phyloP scores from a whole-genome alignment of 2,888 invertebrate genomes.

The Cantharis rufa region DNA sequence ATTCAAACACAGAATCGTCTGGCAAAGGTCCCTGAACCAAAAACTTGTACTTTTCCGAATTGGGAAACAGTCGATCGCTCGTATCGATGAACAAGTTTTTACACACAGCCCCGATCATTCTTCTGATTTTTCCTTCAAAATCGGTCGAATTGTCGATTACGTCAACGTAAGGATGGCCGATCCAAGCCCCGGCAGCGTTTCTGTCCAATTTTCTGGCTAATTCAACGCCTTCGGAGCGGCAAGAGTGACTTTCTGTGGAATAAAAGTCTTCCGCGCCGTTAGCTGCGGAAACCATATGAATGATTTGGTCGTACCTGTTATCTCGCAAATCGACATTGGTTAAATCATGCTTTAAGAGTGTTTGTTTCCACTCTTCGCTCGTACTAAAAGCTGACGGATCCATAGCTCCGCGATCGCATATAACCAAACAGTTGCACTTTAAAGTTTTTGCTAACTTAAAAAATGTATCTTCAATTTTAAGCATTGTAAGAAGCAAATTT shows the following conservation, averaged over 20 bases:
- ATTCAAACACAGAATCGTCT: conserved; percentile 72
- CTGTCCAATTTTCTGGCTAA: conserved; percentile 87
- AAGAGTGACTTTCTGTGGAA: conserved; percentile 92
- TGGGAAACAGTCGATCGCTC: conserved; percentile 87
- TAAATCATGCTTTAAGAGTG: conserved; percentile 84
- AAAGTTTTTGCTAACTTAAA: conserved; percentile 84
- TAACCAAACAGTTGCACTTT: conserved; percentile 89
- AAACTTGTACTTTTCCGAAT: conserved; percentile 95
- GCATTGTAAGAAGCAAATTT: conserved; percentile 94
- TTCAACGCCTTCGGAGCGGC: conserved; percentile 90
- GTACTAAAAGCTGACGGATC: conserved; percentile 96
- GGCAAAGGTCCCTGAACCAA: conserved; percentile 78
- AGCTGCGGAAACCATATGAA: conserved; percentile 97
- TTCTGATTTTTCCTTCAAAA: conserved; percentile 94
- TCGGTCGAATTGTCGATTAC: conserved; percentile 97
- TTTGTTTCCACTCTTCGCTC: conserved; percentile 86
- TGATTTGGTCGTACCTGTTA: conserved; percentile 95
- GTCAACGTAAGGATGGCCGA: conserved; percentile 99
- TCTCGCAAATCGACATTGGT: conserved; percentile 90
- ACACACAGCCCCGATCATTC: conserved; percentile 89
- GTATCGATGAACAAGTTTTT: conserved; percentile 94
- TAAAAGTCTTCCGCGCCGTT: conserved; percentile 98
- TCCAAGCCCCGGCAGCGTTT: conserved; percentile 95
- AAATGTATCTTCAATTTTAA: conserved; percentile 95
- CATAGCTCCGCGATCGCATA: conserved; percentile 98